Percentiles rank a stretch among this genome's conserved stretches.
These are phyloP conservation scores for Synanthedon andrenaeformis DNA, from an alignment of 2,888 invertebrate genomes.

Conservation along the genomic window DNA sequence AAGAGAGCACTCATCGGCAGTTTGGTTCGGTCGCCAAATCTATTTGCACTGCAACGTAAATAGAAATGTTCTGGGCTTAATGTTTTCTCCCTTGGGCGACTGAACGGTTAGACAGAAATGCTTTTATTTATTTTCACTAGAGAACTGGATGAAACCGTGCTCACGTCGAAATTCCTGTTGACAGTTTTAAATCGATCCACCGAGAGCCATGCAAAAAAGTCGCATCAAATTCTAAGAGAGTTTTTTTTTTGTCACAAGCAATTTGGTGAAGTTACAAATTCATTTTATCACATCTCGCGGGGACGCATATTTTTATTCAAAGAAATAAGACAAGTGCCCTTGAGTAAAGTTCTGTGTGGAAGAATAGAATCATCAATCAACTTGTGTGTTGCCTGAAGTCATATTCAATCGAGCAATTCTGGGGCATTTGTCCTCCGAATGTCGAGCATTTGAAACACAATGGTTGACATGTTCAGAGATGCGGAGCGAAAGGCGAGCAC, in stretches of 20 bases:
- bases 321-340: not conserved
- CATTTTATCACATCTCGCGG: not conserved
- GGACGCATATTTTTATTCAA: not conserved
- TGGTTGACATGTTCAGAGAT: constrained; percentile 22
- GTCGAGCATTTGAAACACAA: constrained; percentile 16
- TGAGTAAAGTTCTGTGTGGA: not conserved
- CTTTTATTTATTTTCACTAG: constrained; percentile 23
- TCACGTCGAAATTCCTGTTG: not conserved
- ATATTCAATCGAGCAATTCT: not conserved
- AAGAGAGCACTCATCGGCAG: constrained; percentile 15
- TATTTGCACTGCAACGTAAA: constrained; percentile 12
- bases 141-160: constrained; percentile 12
- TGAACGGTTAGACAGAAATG: constrained; percentile 15
- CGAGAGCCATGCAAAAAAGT: not conserved
- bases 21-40: constrained; percentile 15
- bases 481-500: constrained; percentile 21
- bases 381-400: not conserved
- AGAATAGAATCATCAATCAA: not conserved
- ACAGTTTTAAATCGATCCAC: constrained; percentile 1
- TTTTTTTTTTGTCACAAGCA: not conserved
- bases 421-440: not conserved
- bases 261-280: not conserved
- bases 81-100: constrained; percentile 4
- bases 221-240: not conserved
- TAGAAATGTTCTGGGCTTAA: constrained; percentile 7